These are phyloP conservation scores for Chitala chitala DNA, from an alignment of 2,113 vertebrate species.

Conservation along the genomic window DNA sequence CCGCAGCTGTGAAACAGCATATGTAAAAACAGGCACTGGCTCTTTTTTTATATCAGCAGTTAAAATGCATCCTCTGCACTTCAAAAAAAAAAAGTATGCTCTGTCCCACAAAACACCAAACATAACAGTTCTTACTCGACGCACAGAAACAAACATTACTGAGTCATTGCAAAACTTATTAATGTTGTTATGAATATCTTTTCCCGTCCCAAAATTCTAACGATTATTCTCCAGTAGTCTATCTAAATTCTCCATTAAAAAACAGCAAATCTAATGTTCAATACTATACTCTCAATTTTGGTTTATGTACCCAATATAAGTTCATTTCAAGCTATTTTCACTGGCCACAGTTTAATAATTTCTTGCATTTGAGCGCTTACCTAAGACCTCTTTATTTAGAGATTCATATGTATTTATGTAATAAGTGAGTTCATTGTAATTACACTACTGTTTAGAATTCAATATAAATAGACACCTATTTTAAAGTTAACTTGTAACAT, in stretches of 20 bases:
- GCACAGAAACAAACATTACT: constrained; percentile 2
- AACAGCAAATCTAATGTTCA: constrained; percentile 7
- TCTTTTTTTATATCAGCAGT: too few relatives aligned
- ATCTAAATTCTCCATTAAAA: constrained; percentile 18
- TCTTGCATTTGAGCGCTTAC: neutral
- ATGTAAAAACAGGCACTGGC: neutral
- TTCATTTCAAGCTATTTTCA: neutral
- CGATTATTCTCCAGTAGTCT: constrained; percentile 10
- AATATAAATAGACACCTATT: neutral
- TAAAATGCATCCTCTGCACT: neutral
- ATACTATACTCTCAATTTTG: constrained; percentile 4
- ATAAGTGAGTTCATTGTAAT: neutral
- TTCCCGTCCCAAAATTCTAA: constrained; percentile 11
- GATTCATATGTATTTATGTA: neutral
- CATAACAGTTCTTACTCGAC: constrained; percentile 10
- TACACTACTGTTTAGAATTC: neutral
- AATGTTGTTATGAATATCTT: neutral
- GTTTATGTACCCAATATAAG: constrained; percentile 1
- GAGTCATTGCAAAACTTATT: constrained; percentile 10
- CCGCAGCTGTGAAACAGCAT: neutral
- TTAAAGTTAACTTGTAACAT: neutral
- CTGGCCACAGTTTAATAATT: neutral
- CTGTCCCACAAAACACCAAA: constrained; percentile 6
- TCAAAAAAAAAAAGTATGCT: neutral
- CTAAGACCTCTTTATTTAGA: neutral